Base-by-base conservation (phyloP, 2,888 invertebrate species). In the Idaea aversata region DNA sequence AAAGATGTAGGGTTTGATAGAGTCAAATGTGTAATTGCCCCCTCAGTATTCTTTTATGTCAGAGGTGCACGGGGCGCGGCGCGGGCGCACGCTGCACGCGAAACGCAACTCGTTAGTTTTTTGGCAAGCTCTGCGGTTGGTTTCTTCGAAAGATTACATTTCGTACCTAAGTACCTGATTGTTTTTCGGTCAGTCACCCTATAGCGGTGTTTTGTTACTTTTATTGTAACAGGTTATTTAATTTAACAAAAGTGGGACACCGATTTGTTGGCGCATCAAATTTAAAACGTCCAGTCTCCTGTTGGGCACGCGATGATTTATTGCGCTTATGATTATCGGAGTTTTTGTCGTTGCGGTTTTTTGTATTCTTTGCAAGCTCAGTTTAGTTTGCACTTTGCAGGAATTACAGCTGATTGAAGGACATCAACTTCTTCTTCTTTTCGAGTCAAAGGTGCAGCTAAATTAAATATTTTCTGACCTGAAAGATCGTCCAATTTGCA, bases 111-210 rank as follows among this genome's bases (percentile, higher is more conserved):
- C 68, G 72, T 74, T 78, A 73, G 77, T 87, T 89, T 91, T 90
- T 92, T 91, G 91, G 91, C 91, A 90, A 85, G 80, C 85, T 83
- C 74, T 78, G 84, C 83, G 84, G 81, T 77, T 73, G 87, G 84
- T 86, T 91, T 90, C 92, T 82, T 81, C 79, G 90, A 91, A 92
- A 84, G 88, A 90, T 90, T 88, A 84, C 86, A 83, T 87, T 90
- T 82, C 82, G 86, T 81, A 84, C 84, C 87, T 88, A 88, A 90
- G 90, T 90, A 86, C 87, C 81, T 83, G 90, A 90, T 91, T 92
- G 90, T 90, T 88, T 88, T 83, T 82, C 88, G 92, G 91, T 88
- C 91, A 86, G 68, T 88, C 82, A 80, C 90, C 91, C 79, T 73
- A 69, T 67, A 71, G 75, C 74, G 77, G 77, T 75, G 77, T 81